A percentile compares a stretch with the other conserved stretches of the same genome.
Conservation (phyloP, 2,113 vertebrate genomes). For the Xiphophorus hellerii region DNA sequence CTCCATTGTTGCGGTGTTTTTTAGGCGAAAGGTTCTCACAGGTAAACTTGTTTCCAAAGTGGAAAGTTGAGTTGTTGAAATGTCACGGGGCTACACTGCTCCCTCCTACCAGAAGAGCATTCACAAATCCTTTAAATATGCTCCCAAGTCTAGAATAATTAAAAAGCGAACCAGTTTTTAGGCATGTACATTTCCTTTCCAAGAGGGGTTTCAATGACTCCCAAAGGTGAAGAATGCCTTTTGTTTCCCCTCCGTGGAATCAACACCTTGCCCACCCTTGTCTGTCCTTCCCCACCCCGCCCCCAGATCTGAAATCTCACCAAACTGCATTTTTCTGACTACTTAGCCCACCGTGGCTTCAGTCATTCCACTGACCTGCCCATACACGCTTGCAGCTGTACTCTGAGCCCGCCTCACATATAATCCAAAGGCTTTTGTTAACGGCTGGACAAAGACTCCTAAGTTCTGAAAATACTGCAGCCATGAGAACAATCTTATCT, state of each 20-base stretch:
- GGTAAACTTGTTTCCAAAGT: conserved; percentile 34
- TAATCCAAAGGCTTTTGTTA: conserved; percentile 75
- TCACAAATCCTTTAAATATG: background rate
- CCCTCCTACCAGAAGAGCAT: background rate
- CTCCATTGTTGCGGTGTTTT: conserved; percentile 59
- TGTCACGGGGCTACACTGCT: conserved; percentile 10
- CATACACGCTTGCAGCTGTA: conserved; percentile 74
- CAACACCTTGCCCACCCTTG: conserved; percentile 50
- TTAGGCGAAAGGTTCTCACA: conserved; percentile 46
- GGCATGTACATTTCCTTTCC: background rate
- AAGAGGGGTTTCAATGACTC: background rate
- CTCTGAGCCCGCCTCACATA: conserved; percentile 63
- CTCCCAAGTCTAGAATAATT: background rate
- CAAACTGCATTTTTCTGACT: conserved; percentile 80
- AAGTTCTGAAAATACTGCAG: conserved; percentile 62
- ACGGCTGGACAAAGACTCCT: conserved; percentile 72
- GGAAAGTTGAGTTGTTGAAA: conserved; percentile 40
- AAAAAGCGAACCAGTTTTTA: background rate
- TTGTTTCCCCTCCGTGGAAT: conserved; percentile 55
- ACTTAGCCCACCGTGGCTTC: conserved; percentile 77
- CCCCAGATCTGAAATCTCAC: conserved; percentile 78
- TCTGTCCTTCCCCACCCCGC: background rate
- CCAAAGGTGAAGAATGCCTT: conserved; percentile 42
- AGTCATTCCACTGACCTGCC: conserved; percentile 79
- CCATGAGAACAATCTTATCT: conserved; percentile 63